Base-by-base conservation (phyloP, 2,797 vertebrate genomes). In the Decapterus maruadsi region DNA sequence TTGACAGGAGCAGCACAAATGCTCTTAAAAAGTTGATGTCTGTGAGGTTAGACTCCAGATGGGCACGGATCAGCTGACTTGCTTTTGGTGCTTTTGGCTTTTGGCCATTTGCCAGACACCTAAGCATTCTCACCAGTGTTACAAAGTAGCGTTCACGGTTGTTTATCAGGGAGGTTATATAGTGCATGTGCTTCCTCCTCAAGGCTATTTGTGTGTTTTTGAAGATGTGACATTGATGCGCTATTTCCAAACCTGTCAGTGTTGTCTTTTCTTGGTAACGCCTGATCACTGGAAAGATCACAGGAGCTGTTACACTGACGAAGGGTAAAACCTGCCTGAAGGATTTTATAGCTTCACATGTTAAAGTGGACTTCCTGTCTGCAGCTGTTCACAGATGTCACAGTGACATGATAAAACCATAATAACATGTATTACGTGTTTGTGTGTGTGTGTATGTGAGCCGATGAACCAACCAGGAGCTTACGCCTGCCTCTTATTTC, bases 281-380 rank as follows among this genome's bases (percentile, higher is more conserved):
- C 1, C 11, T 60, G 51, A 45, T 10, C 22, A 10, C 36, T 58
- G 29, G 51, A 14, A 11, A 36, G 9, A 50, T 54, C 2, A 1
- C n/a, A 38, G 26, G 61, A 65, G 20, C 4, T 51, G 54, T 72
- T 26, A 38, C 8, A 50, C 0, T 50, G 19, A 36, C 48, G 38
- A 68, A 64, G 68, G 63, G 54, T 53, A 51, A 79, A 17, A 42
- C 59, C 16, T 58, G 38, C 75, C 57, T 43, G 5, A 19, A 67
- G 66, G 38, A 42, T 29, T 26, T 8, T 3, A 29, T 36, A 59
- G 19, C 31, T 65, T 43, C 19, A 19, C 50, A 13, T 29, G 22
- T 13, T 29, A 34, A 50, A 40, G 20, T 42, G 31, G 45, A 40
- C 36, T 50, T 60, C 42, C 10, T 51, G 20, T 36, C 34, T 8